phyloP scores from a whole-genome alignment of 2,888 invertebrate genomes.

The Sminthurides aquaticus region DNA sequence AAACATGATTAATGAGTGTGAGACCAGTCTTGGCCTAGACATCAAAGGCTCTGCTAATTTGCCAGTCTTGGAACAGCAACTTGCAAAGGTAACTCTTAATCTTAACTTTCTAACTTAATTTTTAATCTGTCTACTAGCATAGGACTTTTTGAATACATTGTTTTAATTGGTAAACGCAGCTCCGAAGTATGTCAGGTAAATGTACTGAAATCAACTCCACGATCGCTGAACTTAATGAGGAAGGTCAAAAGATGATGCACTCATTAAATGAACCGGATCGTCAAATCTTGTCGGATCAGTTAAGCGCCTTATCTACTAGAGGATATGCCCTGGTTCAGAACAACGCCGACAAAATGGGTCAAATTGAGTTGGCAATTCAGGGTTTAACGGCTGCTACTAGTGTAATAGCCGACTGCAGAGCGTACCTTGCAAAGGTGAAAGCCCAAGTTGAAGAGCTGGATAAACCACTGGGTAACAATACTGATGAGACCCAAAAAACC shows the following conservation, averaged over 20 bases:
- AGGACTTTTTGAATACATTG: slow-evolving; percentile 12
- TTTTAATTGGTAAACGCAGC: slow-evolving; percentile 53
- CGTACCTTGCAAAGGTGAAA: slow-evolving; percentile 74
- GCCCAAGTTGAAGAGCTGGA: slow-evolving; percentile 72
- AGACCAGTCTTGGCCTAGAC: slow-evolving; percentile 74
- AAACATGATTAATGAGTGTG: slow-evolving; percentile 84
- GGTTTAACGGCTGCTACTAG: slow-evolving; percentile 74
- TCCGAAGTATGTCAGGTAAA: neutral
- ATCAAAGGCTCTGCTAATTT: slow-evolving; percentile 52
- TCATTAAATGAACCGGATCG: slow-evolving; percentile 79
- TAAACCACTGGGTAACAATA: slow-evolving; percentile 76
- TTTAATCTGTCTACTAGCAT: slow-evolving; percentile 5
- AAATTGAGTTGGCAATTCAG: slow-evolving; percentile 67
- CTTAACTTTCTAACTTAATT: neutral
- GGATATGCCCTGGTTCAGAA: slow-evolving; percentile 65
- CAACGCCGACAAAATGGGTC: slow-evolving; percentile 66
- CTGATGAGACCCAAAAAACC: slow-evolving; percentile 81
- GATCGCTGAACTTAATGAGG: slow-evolving; percentile 46
- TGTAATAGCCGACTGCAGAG: slow-evolving; percentile 68
- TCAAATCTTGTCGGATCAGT: slow-evolving; percentile 69
- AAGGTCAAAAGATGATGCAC: slow-evolving; percentile 68
- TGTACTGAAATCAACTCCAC: slow-evolving; percentile 8
- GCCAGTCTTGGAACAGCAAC: slow-evolving; percentile 53
- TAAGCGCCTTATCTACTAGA: slow-evolving; percentile 69
- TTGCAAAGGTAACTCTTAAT: slow-evolving; percentile 56